These are phyloP conservation scores for Fragum sueziense DNA, from an alignment of 2,888 invertebrate species.

Conservation along the genomic window DNA sequence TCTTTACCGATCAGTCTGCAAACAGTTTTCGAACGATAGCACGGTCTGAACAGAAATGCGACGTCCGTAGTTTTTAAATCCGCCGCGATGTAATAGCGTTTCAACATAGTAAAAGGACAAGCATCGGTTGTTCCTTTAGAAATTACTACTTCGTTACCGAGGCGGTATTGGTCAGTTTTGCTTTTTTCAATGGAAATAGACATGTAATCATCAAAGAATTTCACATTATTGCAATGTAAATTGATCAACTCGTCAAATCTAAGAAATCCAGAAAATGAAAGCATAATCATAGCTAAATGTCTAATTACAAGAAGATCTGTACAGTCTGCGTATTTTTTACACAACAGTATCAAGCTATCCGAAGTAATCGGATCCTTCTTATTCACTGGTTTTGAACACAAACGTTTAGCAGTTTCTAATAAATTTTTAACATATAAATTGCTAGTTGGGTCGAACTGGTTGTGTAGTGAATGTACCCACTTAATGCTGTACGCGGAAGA, in stretches of 20 bases:
- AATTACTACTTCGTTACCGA: background rate
- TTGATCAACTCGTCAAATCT: constrained; percentile 11
- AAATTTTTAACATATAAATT: background rate
- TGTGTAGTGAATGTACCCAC: background rate
- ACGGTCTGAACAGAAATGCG: constrained; percentile 25
- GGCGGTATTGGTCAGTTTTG: background rate
- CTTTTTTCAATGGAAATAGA: background rate
- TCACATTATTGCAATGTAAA: background rate
- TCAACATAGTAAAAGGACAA: constrained; percentile 45
- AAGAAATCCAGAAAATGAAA: constrained; percentile 39
- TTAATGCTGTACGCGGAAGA: constrained; percentile 13
- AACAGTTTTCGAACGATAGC: background rate
- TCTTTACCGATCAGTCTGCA: constrained; percentile 17
- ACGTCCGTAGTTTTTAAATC: background rate
- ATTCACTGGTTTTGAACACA: background rate
- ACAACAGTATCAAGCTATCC: background rate
- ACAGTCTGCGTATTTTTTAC: too few relatives aligned
- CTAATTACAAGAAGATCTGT: too few relatives aligned
- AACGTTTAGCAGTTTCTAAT: background rate
- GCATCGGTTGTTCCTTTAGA: constrained; percentile 38
- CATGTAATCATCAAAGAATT: background rate
- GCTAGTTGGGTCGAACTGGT: background rate
- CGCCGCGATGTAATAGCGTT: too few relatives aligned
- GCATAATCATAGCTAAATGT: constrained; percentile 42
- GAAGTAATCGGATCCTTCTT: too few relatives aligned